phyloP scores from a whole-genome alignment of 2,888 invertebrate genomes.

The Charanyca ferruginea region DNA sequence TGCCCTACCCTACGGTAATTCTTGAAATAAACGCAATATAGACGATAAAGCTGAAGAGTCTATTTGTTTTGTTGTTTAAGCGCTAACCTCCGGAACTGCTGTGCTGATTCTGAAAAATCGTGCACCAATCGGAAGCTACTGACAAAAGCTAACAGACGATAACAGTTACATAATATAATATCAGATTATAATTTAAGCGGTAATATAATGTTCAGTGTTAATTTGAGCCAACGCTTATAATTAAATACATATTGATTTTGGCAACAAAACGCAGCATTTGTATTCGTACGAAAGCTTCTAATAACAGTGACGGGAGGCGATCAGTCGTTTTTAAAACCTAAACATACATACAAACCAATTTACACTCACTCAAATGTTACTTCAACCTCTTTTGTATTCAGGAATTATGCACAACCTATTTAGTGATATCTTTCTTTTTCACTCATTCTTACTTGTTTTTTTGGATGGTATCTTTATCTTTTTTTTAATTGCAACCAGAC shows the following conservation, averaged over 20 bases:
- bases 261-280: slow-evolving; percentile 53
- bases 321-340: slow-evolving; percentile 70
- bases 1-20: slow-evolving; percentile 10
- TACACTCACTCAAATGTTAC: slow-evolving; percentile 61
- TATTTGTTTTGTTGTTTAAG: too few relatives aligned
- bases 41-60: slow-evolving; percentile 1
- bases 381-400: slow-evolving; percentile 50
- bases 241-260: slow-evolving; percentile 42
- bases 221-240: slow-evolving; percentile 38
- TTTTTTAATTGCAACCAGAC: slow-evolving; percentile 15
- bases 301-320: slow-evolving; percentile 59
- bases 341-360: slow-evolving; percentile 66
- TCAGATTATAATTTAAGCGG: slow-evolving; percentile 4
- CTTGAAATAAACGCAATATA: slow-evolving; percentile 4
- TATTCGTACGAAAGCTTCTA: slow-evolving; percentile 35
- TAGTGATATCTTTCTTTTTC: slow-evolving; percentile 34
- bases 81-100: too few relatives aligned
- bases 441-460: slow-evolving; percentile 24
- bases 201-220: slow-evolving; percentile 29
- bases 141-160: too few relatives aligned
- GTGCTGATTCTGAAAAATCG: too few relatives aligned
- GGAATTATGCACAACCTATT: slow-evolving; percentile 62
- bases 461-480: slow-evolving; percentile 16
- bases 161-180: not conserved
- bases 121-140: too few relatives aligned